Evolutionary conservation across 2,888 invertebrate species (phyloP), one percentile per base, ranked within the genome.

Genomic region (Yponomeuta malinellus): DNA sequence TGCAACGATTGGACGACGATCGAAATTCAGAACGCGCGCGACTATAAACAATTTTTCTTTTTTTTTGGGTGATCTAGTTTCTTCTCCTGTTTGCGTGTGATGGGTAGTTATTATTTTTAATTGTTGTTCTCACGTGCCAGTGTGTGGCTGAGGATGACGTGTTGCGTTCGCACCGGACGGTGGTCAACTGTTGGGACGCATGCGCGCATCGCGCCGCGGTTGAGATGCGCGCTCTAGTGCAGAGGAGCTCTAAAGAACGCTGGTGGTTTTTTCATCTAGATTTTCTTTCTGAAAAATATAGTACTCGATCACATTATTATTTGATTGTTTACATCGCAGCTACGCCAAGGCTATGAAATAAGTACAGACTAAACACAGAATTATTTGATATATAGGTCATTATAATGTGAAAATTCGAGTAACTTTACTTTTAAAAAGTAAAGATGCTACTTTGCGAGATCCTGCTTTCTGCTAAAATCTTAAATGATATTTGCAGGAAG

Each of bases 181-280:
- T 90, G 91, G 91, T 91, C 91, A 91, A 91, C 90, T 90, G 87
- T 73, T 73, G n/a, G n/a, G 37, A 29, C 33, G 52, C 48, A 52
- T 48, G 73, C 75, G 77, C 73, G 63, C 9, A 6, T 59, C 37
- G 43, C 31, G 63, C 12, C 63, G 63, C 63, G 63, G 52, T 59
- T 15, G 10, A 52, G 68, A 69, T 23, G 69, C 37, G 69, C 48
- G 8, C 37, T 31, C 67, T 23, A 37, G 43, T 3, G n/a, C 37
- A 64, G 64, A 64, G 15, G 65, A 65, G 43, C 12, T 15, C 12
- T 43, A 5, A 37, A 67, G 37, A 29, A 67, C 37, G 67, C 29
- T 33, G 29, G 10, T 15, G 15, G 15, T 5, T 67, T 66, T 43
- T 67, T 43, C 31, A 37, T 67, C 15, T 67, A n/a, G 6, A 64